Evolutionary conservation across 2,888 invertebrate species (phyloP), one percentile per base, ranked within the genome.

Genomic region (Molorchus minor): DNA sequence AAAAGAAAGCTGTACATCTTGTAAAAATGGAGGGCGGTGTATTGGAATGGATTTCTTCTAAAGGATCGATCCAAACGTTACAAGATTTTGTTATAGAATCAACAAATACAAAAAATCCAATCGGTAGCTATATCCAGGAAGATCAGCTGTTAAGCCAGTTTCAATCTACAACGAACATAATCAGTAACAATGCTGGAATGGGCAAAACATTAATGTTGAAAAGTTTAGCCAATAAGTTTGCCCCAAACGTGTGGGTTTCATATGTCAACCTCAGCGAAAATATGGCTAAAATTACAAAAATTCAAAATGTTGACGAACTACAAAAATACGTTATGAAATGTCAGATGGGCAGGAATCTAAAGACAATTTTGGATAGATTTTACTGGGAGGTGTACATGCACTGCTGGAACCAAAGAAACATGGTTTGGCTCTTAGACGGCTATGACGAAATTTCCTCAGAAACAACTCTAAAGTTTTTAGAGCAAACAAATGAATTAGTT

Each of bases 171-270:
- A 21, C 29, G 1, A 47, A 40, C 16, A 56, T 56, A 8, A 47
- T 56, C 8, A 49, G 49, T n/a, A 49, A 41, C 1, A 56, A 49
- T n/a, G 56, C 56, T 1, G 47, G 56, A 13, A 56, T 56, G 56
- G 56, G 56, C 5, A 56, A 56, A 17, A 56, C 56, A 2, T 47
- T 40, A 7, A 40, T 56, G 43, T 15, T 56, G 1, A 41, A 35
- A 2, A 56, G 56, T 33, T 7, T 56, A 1, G 38, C 56, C 30
- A 41, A 43, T n/a, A 47, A 47, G 16, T 43, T 56, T 25, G 21
- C 19, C 3, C 15, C 19, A 1, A 41, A 12, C n/a, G 13, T 41
- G 7, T 56, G 56, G 56, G 40, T 56, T 8, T 35, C 5, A 5
- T 47, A 45, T 12, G 35, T 56, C 10, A 56, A 56, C 21, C 15